Conservation (phyloP, 2,113 vertebrate species). For the Paramormyrops kingsleyae region DNA sequence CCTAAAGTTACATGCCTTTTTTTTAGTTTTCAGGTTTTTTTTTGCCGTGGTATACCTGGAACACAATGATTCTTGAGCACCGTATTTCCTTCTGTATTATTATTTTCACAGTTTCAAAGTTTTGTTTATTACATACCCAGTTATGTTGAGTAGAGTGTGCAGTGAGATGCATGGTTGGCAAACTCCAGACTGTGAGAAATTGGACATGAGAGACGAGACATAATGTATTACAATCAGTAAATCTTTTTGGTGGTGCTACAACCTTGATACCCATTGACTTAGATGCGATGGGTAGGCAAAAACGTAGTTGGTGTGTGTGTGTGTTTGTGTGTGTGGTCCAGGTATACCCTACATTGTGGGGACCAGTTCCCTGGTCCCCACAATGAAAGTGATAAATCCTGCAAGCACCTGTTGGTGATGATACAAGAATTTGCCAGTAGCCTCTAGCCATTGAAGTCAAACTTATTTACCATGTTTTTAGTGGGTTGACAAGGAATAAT, state of each 20-base stretch:
- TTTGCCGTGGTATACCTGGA: neutral
- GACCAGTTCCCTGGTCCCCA: no score
- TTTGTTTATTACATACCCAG: neutral
- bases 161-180: neutral
- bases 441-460: neutral
- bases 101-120: neutral
- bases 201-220: neutral
- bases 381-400: neutral
- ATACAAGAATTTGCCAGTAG: neutral
- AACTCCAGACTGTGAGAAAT: neutral
- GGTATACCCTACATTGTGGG: no score
- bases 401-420: neutral
- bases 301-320: neutral
- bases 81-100: neutral
- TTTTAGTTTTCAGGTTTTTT: no score
- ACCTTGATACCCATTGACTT: neutral
- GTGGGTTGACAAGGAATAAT: neutral
- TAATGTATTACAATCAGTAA: neutral
- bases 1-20: neutral
- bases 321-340: no score
- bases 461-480: neutral
- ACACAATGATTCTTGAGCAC: no score
- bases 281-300: neutral
- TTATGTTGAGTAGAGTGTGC: neutral
- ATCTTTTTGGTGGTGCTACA: neutral